Conservation (phyloP, 2,888 invertebrate species). For the Zele albiditarsus region DNA sequence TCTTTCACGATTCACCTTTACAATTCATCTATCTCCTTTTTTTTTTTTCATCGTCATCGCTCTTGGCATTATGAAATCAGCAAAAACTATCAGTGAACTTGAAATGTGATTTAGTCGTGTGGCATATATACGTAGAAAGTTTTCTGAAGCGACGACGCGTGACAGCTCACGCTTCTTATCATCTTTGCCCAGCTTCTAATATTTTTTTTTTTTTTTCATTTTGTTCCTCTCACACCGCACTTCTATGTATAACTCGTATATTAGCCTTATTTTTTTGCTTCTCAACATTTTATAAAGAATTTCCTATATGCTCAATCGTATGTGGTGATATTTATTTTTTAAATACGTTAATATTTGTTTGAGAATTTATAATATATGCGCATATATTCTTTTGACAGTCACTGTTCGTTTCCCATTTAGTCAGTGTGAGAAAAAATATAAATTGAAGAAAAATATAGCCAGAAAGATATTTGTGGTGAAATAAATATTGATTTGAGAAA, state of each 20-base stretch:
- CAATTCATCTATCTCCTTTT: neutral
- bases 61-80: constrained; percentile 9
- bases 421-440: no score
- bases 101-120: constrained; percentile 8
- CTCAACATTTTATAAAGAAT: no score
- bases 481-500: no score
- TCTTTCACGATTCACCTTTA: neutral
- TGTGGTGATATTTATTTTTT: neutral
- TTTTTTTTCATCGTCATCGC: neutral
- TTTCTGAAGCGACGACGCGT: constrained; percentile 48
- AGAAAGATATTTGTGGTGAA: no score
- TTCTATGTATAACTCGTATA: neutral
- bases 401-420: no score
- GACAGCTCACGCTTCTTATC: constrained; percentile 51
- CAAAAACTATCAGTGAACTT: constrained; percentile 10
- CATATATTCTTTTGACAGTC: no score
- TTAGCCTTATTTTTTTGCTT: neutral
- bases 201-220: constrained; percentile 31
- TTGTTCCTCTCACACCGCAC: neutral
- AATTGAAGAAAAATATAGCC: no score
- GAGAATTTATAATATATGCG: no score
- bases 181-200: constrained; percentile 50
- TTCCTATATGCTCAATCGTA: no score
- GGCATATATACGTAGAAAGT: constrained; percentile 8
- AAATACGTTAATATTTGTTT: no score